Base-by-base conservation (phyloP, 2,113 vertebrate species). In the Oncorhynchus mykiss region DNA sequence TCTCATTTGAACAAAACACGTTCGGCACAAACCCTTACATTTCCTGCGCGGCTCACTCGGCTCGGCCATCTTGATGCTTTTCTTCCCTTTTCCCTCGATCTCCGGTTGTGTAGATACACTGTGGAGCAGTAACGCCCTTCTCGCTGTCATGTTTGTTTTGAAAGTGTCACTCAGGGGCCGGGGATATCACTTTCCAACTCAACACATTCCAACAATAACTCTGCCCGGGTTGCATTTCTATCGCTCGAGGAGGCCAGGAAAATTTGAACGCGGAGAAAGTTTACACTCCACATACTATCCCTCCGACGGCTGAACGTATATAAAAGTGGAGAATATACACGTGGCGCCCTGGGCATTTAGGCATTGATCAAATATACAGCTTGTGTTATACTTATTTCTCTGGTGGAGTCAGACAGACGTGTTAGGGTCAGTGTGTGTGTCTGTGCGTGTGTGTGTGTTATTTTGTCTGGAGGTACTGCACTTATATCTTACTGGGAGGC, bases 281-380 rank as follows among this genome's bases (percentile, higher is more conserved):
- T 75, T 78, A 69, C 82, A 79, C 77, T 70, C 73, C 68, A 75
- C 66, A 78, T 59, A 34, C 67, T 67, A 64, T 67, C 73, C 74
- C 2, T 73, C 67, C 71, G 79, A 75, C 65, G 75, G 75, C 13
- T n/a, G 74, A 74, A 90, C 79, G 11, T 75, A 81, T 75, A 81
- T 60, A 80, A 88, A 88, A 76, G 81, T 75, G 5, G 76, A 54
- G 78, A 82, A 82, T 80, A 85, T 81, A 88, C 75, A 85, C 71
- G 78, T 84, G 81, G 57, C 70, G 71, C 45, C 80, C 60, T 51
- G 68, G 84, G 74, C 69, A 75, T 67, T 68, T 64, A 76, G 74
- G 71, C 62, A 62, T 76, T 88, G 82, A 90, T 90, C 85, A 91
- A 85, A 87, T 84, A 84, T 78, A 85, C 24, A 27, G 78, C 80